Evolutionary conservation across 30 jellyfish, hydroid and myxozoan genomes (phyloP).

Genomic region (Chironex yamaguchii): DNA sequence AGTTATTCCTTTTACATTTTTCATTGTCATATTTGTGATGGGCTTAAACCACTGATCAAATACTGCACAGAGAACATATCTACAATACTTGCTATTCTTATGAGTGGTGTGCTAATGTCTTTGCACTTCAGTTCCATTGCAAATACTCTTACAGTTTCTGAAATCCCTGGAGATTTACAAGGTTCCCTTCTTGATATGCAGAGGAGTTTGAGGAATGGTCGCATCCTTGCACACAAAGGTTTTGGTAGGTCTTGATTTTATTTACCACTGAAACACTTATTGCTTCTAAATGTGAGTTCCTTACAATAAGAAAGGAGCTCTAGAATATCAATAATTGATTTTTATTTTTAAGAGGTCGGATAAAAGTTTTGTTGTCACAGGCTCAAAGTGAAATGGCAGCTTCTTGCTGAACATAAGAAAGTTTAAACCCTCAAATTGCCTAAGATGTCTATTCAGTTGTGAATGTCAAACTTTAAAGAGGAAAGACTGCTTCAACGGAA

Average conservation of each 20-base stretch:
- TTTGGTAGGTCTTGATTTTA: slow-evolving; percentile 54
- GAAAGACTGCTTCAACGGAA: background rate
- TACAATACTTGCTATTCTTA: background rate
- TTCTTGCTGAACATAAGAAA: too few relatives aligned
- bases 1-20: slow-evolving; percentile 3
- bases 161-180: slow-evolving; percentile 37
- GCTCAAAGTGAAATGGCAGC: too few relatives aligned
- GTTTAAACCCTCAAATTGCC: too few relatives aligned
- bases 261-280: background rate
- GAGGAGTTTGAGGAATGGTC: slow-evolving; percentile 48
- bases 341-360: too few relatives aligned
- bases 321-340: too few relatives aligned
- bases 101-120: slow-evolving; percentile 18
- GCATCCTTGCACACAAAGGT: slow-evolving; percentile 74
- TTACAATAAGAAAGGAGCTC: too few relatives aligned
- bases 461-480: background rate
- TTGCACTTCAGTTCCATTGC: slow-evolving; percentile 38
- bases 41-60: background rate
- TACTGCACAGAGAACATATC: background rate
- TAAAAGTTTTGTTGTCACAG: too few relatives aligned
- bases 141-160: slow-evolving; percentile 57
- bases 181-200: slow-evolving; percentile 18
- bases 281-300: too few relatives aligned
- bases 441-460: too few relatives aligned
- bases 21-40: background rate